Evolutionary conservation across 2,888 invertebrate species (phyloP), one percentile per base, ranked within the genome.

Genomic region (Mechanitis mazaeus): DNA sequence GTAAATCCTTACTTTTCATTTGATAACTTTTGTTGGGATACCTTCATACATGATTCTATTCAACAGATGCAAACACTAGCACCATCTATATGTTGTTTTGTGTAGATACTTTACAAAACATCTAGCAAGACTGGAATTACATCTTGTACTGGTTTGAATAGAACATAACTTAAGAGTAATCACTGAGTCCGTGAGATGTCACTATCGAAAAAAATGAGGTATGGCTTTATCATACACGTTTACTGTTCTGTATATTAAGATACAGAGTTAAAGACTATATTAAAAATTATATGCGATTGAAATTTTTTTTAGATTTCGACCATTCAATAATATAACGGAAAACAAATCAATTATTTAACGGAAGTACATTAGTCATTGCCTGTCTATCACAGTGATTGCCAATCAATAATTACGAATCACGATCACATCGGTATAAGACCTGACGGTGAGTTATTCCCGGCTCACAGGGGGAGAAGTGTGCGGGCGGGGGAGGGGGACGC

Each of bases 381-480:
- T 38, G 61, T 64, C 64, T 55, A 67, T 64, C 77, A 55, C 28
- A 78, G 78, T 77, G 77, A 79, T 80, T 81, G 80, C 63, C 74
- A 74, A 81, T 83, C 83, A 77, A 84, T 86, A 82, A 83, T 77
- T 80, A 46, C 72, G 72, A 78, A 83, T 83, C 81, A 81, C 80
- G 79, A 81, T 78, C 81, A 78, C 75, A 78, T 79, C 79, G 79
- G 77, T 81, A 42, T 38, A 55, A 38, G 79, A 76, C 72, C 72
- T 75, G 75, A 77, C 75, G 76, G 73, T 71, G 79, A 86, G 86
- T 85, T 86, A 86, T 86, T 86, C 86, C 86, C 80, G 80, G 85
- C 77, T 78, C 78, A 72, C 69, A 68, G 75, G 72, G 73, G 73
- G 65, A 70, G 71, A 64, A 71, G 71, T 75, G 70, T 70, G 73